A percentile compares a stretch with the other conserved stretches of the same genome.
Evolutionary conservation across 2,888 invertebrate species (phyloP).

Genomic region (Pocota personata): DNA sequence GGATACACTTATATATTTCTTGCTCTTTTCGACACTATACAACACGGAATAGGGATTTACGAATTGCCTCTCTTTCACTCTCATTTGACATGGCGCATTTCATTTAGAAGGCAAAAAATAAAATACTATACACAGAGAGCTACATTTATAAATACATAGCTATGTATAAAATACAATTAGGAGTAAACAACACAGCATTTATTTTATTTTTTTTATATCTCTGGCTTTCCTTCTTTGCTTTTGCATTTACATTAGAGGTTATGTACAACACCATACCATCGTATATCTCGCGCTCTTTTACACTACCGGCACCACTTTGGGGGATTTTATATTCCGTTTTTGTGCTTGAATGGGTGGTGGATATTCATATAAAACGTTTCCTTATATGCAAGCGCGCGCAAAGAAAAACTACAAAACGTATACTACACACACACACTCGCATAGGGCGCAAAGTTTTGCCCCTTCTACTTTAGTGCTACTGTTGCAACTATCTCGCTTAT

Average conservation of each 20-base stretch:
- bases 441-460: constrained; percentile 24
- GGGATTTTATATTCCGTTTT: constrained; percentile 46
- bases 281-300: constrained; percentile 38
- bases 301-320: constrained; percentile 30
- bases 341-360: not conserved
- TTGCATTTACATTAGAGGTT: constrained; percentile 48
- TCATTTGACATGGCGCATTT: constrained; percentile 59
- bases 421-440: not conserved
- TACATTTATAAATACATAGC: constrained; percentile 14
- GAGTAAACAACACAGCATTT: constrained; percentile 61
- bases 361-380: constrained; percentile 55
- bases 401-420: constrained; percentile 58
- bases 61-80: constrained; percentile 60
- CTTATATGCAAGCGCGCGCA: constrained; percentile 73
- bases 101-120: constrained; percentile 55
- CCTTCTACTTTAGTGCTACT: not conserved
- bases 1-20: constrained; percentile 42
- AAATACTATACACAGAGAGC: constrained; percentile 37
- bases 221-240: constrained; percentile 53
- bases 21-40: constrained; percentile 55
- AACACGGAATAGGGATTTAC: constrained; percentile 41
- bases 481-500: constrained; percentile 44
- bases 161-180: constrained; percentile 55
- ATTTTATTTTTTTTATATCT: constrained; percentile 2
- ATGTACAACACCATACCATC: constrained; percentile 34